A percentile compares a stretch with the other conserved stretches of the same genome.
phyloP scores from a whole-genome alignment of 2,797 vertebrate species.

The Podarcis siculus region DNA sequence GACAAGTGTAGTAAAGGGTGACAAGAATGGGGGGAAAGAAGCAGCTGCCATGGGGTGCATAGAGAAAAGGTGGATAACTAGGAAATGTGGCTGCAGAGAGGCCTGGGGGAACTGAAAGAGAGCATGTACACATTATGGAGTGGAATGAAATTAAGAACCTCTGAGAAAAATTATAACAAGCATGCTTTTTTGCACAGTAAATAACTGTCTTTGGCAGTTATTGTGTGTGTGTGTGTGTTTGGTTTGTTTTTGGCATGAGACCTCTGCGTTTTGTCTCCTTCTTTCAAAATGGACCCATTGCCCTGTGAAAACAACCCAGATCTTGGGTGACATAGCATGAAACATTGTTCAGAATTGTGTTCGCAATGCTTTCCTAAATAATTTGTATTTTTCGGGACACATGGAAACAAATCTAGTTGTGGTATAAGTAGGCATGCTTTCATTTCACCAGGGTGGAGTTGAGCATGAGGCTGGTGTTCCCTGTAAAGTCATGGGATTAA shows the following conservation, averaged over 20 bases:
- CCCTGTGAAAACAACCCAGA: neutral
- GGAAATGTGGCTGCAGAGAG: too few relatives aligned
- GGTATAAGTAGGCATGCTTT: neutral
- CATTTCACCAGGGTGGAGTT: neutral
- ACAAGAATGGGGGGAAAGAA: too few relatives aligned
- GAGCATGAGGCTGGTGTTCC: neutral
- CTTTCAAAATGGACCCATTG: neutral
- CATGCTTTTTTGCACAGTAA: neutral
- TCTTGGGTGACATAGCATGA: neutral
- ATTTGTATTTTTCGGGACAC: neutral
- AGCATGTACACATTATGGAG: too few relatives aligned
- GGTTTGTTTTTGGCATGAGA: neutral
- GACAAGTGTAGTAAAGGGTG: too few relatives aligned
- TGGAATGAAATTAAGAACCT: too few relatives aligned
- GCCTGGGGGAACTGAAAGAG: too few relatives aligned
- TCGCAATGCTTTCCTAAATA: neutral
- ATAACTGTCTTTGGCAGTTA: neutral
- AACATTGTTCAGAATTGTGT: slow-evolving; percentile 12
- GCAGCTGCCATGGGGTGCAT: too few relatives aligned
- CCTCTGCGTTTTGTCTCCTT: slow-evolving; percentile 2
- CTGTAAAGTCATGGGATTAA: slow-evolving; percentile 21
- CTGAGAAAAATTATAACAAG: too few relatives aligned
- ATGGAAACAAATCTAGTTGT: slow-evolving; percentile 10
- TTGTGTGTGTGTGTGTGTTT: neutral
- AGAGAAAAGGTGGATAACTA: too few relatives aligned